Evolutionary conservation across 2,113 vertebrate species (phyloP), one percentile per base, ranked within the genome.

Genomic region (Silurus asotus): DNA sequence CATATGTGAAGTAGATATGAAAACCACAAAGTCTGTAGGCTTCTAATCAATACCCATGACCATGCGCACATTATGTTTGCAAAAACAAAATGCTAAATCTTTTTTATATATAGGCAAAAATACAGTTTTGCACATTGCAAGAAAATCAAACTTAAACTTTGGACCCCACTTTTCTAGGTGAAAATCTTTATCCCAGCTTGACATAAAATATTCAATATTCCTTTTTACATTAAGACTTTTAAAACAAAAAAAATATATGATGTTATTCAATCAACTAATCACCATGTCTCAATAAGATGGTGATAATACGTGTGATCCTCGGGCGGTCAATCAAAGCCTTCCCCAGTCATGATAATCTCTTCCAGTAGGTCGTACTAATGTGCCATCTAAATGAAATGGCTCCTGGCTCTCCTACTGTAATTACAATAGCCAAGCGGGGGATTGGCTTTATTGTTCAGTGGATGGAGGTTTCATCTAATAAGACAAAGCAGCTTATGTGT

Each of bases 371-470:
- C 92, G 90, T 91, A 92, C 83, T 93, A 93, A 93, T 86, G 48
- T 80, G 92, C 92, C 90, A 91, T 93, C 92, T 93, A 90, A 88
- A 91, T 89, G 86, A 90, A 92, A 94, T 92, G 90, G 89, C 92
- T 93, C 89, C 87, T 89, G 86, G 91, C 89, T 93, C 91, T 92
- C 92, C 77, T 89, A 84, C 89, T 92, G 91, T 92, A 90, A 92
- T 90, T 90, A 88, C 88, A 88, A 92, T 81, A 90, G 90, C 90
- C 92, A 93, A 90, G 79, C 87, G 77, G 93, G 93, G 92, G 91
- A 90, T 91, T 89, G 90, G 82, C 91, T 91, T 87, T 93, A 91
- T 93, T 93, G 89, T 93, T 92, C 92, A 87, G 87, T 83, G 92
- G 90, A 91, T 83, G 90, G 92, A 93, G 87, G 91, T 88, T 93